Conservation (phyloP, 2,797 vertebrate genomes). For the Chanos chanos region DNA sequence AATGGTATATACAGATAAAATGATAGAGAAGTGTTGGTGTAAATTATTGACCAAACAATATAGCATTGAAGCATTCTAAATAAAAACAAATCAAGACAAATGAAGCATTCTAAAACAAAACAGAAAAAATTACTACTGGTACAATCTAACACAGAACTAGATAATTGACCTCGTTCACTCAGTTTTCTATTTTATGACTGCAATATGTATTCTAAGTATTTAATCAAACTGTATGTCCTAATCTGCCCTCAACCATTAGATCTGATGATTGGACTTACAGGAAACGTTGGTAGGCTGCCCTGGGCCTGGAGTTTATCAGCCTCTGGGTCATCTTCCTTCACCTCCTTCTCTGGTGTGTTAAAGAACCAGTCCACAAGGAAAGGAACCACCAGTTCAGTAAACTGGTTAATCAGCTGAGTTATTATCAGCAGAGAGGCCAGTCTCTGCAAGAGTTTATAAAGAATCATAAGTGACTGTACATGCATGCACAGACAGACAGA, state of each 20-base stretch:
- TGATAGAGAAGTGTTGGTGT: background rate
- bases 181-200: too few relatives aligned
- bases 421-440: constrained; percentile 74
- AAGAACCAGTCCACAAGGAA: constrained; percentile 70
- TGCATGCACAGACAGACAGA: background rate
- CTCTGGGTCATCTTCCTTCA: constrained; percentile 67
- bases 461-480: too few relatives aligned
- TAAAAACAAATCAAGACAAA: too few relatives aligned
- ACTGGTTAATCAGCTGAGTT: constrained; percentile 74
- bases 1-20: background rate
- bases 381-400: constrained; percentile 74
- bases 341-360: constrained; percentile 51
- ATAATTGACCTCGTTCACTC: too few relatives aligned
- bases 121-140: too few relatives aligned
- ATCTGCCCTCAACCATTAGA: too few relatives aligned
- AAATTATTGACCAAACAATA: too few relatives aligned
- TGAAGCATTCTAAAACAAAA: too few relatives aligned
- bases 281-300: constrained; percentile 61
- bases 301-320: constrained; percentile 74
- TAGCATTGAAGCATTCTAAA: too few relatives aligned
- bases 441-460: constrained; percentile 54
- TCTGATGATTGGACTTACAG: constrained; percentile 54
- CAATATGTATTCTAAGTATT: too few relatives aligned
- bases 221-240: too few relatives aligned
- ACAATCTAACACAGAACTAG: too few relatives aligned